phyloP scores from a whole-genome alignment of 2,797 vertebrate genomes.

The Varecia variegata region DNA sequence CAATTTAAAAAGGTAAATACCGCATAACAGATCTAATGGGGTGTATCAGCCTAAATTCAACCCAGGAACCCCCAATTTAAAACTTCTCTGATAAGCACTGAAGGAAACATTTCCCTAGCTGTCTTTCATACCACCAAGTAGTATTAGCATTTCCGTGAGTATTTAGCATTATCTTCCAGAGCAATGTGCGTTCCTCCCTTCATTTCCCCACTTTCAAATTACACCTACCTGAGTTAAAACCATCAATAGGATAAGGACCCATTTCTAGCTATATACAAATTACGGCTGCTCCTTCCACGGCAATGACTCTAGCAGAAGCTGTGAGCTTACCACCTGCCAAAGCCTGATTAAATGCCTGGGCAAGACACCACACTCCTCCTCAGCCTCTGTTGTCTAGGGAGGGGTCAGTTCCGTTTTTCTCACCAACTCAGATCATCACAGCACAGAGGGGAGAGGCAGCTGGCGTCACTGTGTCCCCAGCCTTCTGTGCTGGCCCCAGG shows the following conservation, averaged over 20 bases:
- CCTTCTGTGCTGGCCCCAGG: neutral
- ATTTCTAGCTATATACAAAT: neutral
- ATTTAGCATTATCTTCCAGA: neutral
- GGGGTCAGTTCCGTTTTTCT: neutral
- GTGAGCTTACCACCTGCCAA: neutral
- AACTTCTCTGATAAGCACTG: neutral
- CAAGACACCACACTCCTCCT: neutral
- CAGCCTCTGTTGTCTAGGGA: neutral
- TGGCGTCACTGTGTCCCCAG: rapidly evolving
- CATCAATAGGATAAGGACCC: neutral
- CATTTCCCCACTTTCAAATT: neutral
- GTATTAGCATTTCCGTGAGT: neutral
- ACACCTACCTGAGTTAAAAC: neutral
- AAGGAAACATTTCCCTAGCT: neutral
- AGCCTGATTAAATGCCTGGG: neutral
- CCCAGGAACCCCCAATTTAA: neutral
- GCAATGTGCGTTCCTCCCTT: neutral
- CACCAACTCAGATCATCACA: neutral
- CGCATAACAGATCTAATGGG: neutral
- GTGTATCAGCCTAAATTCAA: neutral
- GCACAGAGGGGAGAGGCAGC: neutral
- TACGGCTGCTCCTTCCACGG: neutral
- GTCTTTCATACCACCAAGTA: neutral
- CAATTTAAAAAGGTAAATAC: neutral
- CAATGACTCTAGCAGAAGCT: neutral